Conservation (phyloP, 1,140 invertebrate genomes). For the Drosophila bifasciata region DNA sequence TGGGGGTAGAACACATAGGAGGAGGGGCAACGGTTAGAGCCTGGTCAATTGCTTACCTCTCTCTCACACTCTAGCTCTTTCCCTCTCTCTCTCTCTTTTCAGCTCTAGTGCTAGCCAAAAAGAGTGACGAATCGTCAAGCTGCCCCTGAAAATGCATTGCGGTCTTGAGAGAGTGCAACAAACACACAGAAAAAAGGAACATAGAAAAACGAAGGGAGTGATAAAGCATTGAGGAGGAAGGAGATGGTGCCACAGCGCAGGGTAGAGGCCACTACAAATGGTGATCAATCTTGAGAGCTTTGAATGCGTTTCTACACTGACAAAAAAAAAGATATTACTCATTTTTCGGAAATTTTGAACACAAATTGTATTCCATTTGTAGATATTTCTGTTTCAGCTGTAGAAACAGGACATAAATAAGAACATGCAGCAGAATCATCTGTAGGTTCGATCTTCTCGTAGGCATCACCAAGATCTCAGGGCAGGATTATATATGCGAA, state of each 20-base stretch:
- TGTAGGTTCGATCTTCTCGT: too few relatives aligned
- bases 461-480: too few relatives aligned
- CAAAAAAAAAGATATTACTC: background rate
- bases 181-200: constrained; percentile 10
- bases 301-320: constrained; percentile 21
- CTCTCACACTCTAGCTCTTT: background rate
- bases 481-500: too few relatives aligned
- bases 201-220: constrained; percentile 1
- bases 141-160: constrained; percentile 73
- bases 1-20: background rate
- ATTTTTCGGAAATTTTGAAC: too few relatives aligned
- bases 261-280: constrained; percentile 31
- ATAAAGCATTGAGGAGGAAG: too few relatives aligned
- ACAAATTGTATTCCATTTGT: too few relatives aligned
- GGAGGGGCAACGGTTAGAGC: background rate
- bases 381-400: too few relatives aligned
- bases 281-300: constrained; percentile 75
- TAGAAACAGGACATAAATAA: too few relatives aligned
- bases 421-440: too few relatives aligned
- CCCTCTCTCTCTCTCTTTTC: background rate
- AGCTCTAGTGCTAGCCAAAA: background rate
- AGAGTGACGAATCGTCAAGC: constrained; percentile 65
- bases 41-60: constrained; percentile 57
- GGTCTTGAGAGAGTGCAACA: constrained; percentile 43
- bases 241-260: background rate